Conservation (phyloP, 2,888 invertebrate genomes). For the Neuroscelio doddi region DNA sequence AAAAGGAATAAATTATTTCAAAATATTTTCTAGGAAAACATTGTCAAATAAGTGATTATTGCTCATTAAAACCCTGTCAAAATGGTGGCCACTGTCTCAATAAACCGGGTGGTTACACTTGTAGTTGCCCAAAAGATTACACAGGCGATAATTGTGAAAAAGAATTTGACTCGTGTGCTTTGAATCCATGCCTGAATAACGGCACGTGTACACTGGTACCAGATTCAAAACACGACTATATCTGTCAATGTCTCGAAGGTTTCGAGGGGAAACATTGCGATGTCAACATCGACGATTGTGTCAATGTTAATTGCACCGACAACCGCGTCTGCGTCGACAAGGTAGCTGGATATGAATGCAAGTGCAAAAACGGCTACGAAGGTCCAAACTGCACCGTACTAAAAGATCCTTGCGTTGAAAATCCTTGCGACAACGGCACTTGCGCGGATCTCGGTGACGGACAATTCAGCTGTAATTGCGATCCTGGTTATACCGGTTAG, state of each 20-base stretch:
- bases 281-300: constrained; percentile 79
- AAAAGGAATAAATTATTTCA: too few species aligned
- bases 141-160: constrained; percentile 76
- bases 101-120: constrained; percentile 73
- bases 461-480: constrained; percentile 81
- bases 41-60: constrained; percentile 75
- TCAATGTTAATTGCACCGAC: constrained; percentile 73
- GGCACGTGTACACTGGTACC: constrained; percentile 75
- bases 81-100: constrained; percentile 75
- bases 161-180: constrained; percentile 75
- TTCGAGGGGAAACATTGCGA: constrained; percentile 81
- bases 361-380: constrained; percentile 76
- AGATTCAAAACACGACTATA: constrained; percentile 72
- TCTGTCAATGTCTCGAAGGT: constrained; percentile 79
- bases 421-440: constrained; percentile 84
- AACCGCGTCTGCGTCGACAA: constrained; percentile 75
- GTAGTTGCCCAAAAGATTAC: constrained; percentile 76
- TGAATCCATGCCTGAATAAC: constrained; percentile 78
- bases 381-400: constrained; percentile 76
- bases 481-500: constrained; percentile 79
- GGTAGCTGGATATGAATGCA: constrained; percentile 76
- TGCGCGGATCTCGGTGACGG: constrained; percentile 79
- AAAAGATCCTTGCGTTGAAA: constrained; percentile 77
- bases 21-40: constrained; percentile 72
- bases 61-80: constrained; percentile 73